Evolutionary conservation across 92 coral and sea anemone genomes (phyloP).

Genomic region (Actinernus sp.): DNA sequence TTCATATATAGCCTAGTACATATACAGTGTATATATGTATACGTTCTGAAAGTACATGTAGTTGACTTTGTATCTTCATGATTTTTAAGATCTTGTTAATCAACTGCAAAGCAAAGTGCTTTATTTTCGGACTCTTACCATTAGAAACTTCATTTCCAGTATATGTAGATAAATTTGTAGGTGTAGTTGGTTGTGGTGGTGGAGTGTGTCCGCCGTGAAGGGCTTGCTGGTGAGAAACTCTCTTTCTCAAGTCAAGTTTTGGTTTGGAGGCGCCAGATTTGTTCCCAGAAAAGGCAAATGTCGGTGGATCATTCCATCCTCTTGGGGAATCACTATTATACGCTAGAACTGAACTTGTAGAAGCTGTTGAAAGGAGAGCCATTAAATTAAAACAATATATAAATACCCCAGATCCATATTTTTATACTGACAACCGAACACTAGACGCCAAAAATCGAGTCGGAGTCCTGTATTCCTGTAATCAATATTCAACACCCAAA

Average conservation of each 20-base stretch:
- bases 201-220: conserved; percentile 80
- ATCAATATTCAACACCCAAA: too few species aligned
- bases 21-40: too few species aligned
- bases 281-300: conserved; percentile 81
- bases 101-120: not conserved
- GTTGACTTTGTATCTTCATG: too few species aligned
- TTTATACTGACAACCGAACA: not conserved
- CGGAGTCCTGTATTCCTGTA: too few species aligned
- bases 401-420: conserved; percentile 2
- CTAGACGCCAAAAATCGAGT: not conserved
- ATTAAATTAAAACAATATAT: too few species aligned
- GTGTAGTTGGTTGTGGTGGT: conserved; percentile 43
- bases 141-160: conserved; percentile 35
- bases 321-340: conserved; percentile 97
- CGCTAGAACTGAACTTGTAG: conserved; percentile 82
- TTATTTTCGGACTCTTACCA: too few species aligned
- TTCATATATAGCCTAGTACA: too few species aligned
- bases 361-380: conserved; percentile 40
- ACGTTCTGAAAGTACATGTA: too few species aligned
- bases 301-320: conserved; percentile 99
- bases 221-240: conserved; percentile 99
- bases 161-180: conserved; percentile 16
- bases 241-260: conserved; percentile 92
- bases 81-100: too few species aligned
- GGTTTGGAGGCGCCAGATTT: conserved; percentile 74